Conservation (phyloP, 2,888 invertebrate genomes). For the Eucera pruinosa region DNA sequence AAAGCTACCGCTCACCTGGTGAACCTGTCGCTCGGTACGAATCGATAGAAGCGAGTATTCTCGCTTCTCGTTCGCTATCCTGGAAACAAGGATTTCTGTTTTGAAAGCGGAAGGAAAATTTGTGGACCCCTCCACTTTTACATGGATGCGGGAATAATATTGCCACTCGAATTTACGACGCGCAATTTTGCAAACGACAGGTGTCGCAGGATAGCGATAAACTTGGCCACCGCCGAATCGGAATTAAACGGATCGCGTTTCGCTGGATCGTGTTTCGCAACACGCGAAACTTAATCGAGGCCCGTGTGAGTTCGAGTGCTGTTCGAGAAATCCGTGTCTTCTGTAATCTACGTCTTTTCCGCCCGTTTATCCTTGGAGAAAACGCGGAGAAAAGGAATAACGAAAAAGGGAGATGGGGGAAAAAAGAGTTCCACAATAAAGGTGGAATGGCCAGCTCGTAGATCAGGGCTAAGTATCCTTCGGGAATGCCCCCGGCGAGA, state of each 20-base stretch:
- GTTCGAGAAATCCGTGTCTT: constrained; percentile 29
- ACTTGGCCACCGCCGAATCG: constrained; percentile 28
- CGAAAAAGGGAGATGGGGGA: neutral
- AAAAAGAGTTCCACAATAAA: constrained; percentile 16
- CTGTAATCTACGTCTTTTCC: constrained; percentile 9
- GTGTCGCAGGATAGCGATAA: constrained; percentile 39
- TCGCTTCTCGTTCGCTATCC: neutral
- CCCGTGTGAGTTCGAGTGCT: constrained; percentile 16
- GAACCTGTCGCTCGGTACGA: constrained; percentile 17
- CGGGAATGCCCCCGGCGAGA: constrained; percentile 76
- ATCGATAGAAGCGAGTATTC: constrained; percentile 37
- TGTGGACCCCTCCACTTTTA: too few species aligned
- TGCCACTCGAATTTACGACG: constrained; percentile 24
- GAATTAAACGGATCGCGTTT: constrained; percentile 52
- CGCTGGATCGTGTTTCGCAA: constrained; percentile 46
- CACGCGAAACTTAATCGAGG: constrained; percentile 45
- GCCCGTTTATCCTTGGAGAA: neutral
- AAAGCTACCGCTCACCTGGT: constrained; percentile 16
- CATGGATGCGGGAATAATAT: neutral
- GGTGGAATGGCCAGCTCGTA: constrained; percentile 69
- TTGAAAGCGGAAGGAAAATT: too few species aligned
- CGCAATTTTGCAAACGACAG: constrained; percentile 30
- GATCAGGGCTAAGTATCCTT: constrained; percentile 79
- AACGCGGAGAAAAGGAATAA: neutral
- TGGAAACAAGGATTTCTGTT: constrained; percentile 8